These are phyloP conservation scores for Anoplopoma fimbria DNA, from an alignment of 2,113 vertebrate species.

Conservation along the genomic window DNA sequence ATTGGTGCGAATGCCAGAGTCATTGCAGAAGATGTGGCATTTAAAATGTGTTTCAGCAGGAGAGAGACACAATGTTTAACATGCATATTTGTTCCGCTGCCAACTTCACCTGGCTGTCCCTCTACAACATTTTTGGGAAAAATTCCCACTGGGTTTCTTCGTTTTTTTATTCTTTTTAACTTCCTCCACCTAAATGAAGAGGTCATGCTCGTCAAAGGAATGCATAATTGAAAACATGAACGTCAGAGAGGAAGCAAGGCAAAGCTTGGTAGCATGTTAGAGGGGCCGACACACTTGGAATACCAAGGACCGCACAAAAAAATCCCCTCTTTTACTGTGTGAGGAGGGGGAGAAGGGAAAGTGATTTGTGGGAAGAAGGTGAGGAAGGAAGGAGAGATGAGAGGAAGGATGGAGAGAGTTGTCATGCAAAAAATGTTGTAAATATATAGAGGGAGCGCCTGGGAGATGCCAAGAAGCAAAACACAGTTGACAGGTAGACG, in stretches of 20 bases:
- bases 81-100: slow-evolving; percentile 20
- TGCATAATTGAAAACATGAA: slow-evolving; percentile 75
- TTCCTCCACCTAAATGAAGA: not conserved
- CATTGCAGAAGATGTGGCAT: slow-evolving; percentile 46
- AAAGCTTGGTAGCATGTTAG: slow-evolving; percentile 23
- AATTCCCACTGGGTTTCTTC: not conserved
- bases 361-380: not conserved
- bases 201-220: slow-evolving; percentile 41
- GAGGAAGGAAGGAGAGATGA: not conserved
- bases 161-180: slow-evolving; percentile 5
- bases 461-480: not conserved
- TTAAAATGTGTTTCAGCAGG: slow-evolving; percentile 40
- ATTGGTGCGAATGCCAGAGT: slow-evolving; percentile 49
- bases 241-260: slow-evolving; percentile 69
- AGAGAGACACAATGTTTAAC: slow-evolving; percentile 31
- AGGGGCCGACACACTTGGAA: slow-evolving; percentile 58
- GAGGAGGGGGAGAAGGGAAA: slow-evolving; percentile 5
- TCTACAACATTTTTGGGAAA: slow-evolving; percentile 28
- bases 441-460: not conserved
- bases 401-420: not conserved
- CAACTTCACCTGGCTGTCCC: slow-evolving; percentile 30
- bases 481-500: slow-evolving; percentile 31
- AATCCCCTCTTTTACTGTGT: slow-evolving; percentile 42
- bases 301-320: slow-evolving; percentile 71
- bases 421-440: not conserved